Evolutionary conservation across 2,113 vertebrate species (phyloP), one percentile per base, ranked within the genome.

Genomic region (Rhinoderma darwinii): DNA sequence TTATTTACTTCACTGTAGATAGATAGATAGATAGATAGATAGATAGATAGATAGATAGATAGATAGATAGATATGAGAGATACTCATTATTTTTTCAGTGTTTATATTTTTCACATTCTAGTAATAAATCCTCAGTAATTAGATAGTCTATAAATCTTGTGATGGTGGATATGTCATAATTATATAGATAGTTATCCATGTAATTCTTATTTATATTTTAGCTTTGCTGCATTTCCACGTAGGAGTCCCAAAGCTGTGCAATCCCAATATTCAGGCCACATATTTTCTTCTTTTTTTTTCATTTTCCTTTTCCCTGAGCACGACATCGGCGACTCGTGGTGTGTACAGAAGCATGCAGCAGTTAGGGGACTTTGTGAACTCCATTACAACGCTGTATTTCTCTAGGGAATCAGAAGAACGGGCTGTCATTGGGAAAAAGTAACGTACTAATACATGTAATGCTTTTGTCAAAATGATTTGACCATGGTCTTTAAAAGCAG

Each of bases 341-440:
- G 96, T 97, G 96, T 97, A 95, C 96, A 95, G 96, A 96, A 97
- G 95, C 93, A 91, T 91, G 91, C 94, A 95, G 96, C 96, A 97
- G 96, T 95, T 96, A 90, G 90, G 92, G 78, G 90, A 91, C 93
- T 96, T 92, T 95, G 92, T 94, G 95, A 96, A 94, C 95, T 95
- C 90, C 92, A 88, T 95, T 91, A 89, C 90, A 93, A 93, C 93
- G 95, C 95, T 93, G 88, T 95, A 94, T 95, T 96, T 96, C 96
- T 94, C 91, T 90, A 89, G 91, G 93, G 88, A 90, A 92, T 90
- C 89, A 90, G 84, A 89, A 84, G 66, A 83, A 91, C 82, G 61
- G 59, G 44, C 88, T 90, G 88, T 92, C 95, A 93, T 90, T 95
- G 95, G 93, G 92, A 72, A 93, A 94, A 92, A 90, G 91, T 93